A percentile compares a stretch with the other conserved stretches of the same genome.
phyloP scores from a whole-genome alignment of 2,888 invertebrate genomes.

The Gymnocheta viridis region DNA sequence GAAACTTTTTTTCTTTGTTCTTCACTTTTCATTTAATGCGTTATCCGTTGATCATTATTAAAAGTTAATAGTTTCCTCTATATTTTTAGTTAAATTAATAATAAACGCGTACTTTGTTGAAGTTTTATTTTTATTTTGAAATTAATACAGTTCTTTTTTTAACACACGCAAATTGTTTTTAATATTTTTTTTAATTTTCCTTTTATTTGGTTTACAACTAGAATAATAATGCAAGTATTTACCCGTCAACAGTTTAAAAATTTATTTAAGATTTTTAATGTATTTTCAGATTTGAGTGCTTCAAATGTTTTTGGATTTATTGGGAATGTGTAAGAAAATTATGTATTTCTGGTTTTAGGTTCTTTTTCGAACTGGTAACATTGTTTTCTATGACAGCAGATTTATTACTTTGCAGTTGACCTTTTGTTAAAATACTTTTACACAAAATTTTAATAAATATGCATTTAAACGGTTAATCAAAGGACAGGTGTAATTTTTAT shows the following conservation, averaged over 20 bases:
- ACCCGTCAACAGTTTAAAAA: conserved; percentile 15
- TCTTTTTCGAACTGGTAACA: too few relatives aligned
- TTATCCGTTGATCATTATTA: conserved; percentile 63
- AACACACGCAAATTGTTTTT: conserved; percentile 22
- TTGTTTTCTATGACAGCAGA: too few relatives aligned
- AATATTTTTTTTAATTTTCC: conserved; percentile 4
- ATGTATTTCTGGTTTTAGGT: too few relatives aligned
- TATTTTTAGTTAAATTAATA: conserved; percentile 34
- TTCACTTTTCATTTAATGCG: conserved; percentile 56
- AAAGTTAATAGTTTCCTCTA: conserved; percentile 51
- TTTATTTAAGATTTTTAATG: not conserved
- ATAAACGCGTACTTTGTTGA: conserved; percentile 56
- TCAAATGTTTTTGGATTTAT: conserved; percentile 32
- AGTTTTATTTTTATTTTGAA: conserved; percentile 46
- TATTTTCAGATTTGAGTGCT: not conserved
- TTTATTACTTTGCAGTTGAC: too few relatives aligned
- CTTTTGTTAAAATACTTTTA: too few relatives aligned
- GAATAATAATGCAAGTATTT: conserved; percentile 58
- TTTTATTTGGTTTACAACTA: conserved; percentile 51
- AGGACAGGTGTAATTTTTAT: too few relatives aligned
- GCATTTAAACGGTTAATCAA: too few relatives aligned
- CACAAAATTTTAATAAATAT: too few relatives aligned
- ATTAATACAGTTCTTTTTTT: conserved; percentile 37
- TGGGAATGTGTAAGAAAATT: not conserved
- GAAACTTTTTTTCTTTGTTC: conserved; percentile 56